Conservation (phyloP, 2,797 vertebrate genomes). For the Periparus ater region DNA sequence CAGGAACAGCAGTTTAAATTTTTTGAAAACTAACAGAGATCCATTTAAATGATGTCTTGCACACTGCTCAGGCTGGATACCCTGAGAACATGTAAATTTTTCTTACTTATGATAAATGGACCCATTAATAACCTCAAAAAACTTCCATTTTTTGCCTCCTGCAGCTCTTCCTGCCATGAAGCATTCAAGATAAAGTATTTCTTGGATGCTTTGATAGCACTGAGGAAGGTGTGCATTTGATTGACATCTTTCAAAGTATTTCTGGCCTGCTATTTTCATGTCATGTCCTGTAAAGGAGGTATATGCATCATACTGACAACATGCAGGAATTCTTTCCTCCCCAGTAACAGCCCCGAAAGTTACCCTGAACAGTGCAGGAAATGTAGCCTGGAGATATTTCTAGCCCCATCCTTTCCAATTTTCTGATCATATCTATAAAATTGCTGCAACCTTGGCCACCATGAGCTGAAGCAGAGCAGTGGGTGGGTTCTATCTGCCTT, state of each 20-base stretch:
- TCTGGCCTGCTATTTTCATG: neutral
- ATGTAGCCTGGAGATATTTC: neutral
- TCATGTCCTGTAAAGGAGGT: neutral
- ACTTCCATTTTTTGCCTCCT: neutral
- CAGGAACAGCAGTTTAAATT: conserved; percentile 8
- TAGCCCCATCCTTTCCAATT: neutral
- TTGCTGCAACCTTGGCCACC: neutral
- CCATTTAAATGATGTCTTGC: conserved; percentile 4
- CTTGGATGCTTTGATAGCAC: neutral
- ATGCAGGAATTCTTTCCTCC: neutral
- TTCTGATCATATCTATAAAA: neutral
- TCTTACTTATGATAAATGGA: conserved; percentile 23
- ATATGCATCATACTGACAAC: neutral
- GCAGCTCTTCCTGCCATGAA: neutral
- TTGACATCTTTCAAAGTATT: neutral
- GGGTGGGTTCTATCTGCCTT: neutral
- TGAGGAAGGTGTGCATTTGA: neutral
- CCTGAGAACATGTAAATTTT: conserved; percentile 4
- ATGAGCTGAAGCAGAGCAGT: neutral
- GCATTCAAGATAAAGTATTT: neutral
- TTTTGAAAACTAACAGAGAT: neutral
- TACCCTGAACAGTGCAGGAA: neutral
- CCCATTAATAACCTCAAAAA: neutral
- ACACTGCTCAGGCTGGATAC: neutral
- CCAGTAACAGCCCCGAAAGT: neutral